Evolutionary conservation across 2,888 invertebrate species (phyloP).

Genomic region (Drosophila borealis): DNA sequence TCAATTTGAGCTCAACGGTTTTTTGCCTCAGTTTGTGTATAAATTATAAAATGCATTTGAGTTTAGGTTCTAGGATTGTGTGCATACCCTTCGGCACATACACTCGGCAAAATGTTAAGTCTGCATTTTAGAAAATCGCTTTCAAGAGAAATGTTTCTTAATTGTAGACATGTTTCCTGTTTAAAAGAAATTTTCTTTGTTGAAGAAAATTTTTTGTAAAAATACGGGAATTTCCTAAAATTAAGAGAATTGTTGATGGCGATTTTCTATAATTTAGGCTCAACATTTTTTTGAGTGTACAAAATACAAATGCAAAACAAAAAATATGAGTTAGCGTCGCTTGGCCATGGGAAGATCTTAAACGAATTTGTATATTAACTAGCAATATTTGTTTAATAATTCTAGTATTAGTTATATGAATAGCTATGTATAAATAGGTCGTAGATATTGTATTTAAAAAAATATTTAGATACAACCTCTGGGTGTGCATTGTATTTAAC

Average conservation of each 20-base stretch:
- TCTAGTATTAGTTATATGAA: constrained; percentile 50
- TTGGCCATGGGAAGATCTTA: constrained; percentile 72
- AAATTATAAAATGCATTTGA: constrained; percentile 33
- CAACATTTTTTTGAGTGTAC: too few species aligned
- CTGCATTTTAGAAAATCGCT: too few species aligned
- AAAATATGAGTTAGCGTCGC: constrained; percentile 44
- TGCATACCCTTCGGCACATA: constrained; percentile 22
- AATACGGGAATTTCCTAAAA: too few species aligned
- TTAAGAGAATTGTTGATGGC: too few species aligned
- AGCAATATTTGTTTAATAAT: constrained; percentile 79
- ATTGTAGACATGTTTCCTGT: too few species aligned
- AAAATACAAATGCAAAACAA: constrained; percentile 12
- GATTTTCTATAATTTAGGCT: too few species aligned
- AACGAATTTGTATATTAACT: constrained; percentile 81
- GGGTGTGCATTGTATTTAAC: constrained; percentile 48
- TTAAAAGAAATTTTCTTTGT: too few species aligned
- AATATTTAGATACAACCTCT: constrained; percentile 16
- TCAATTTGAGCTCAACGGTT: constrained; percentile 37
- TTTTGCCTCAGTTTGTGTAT: constrained; percentile 40
- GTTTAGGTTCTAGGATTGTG: constrained; percentile 39
- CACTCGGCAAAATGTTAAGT: too few species aligned
- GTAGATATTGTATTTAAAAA: constrained; percentile 34
- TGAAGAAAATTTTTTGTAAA: too few species aligned
- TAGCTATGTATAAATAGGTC: constrained; percentile 49
- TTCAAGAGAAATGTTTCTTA: too few species aligned